These are phyloP conservation scores for Hemistola chrysoprasaria DNA, from an alignment of 2,888 invertebrate genomes.

Conservation along the genomic window DNA sequence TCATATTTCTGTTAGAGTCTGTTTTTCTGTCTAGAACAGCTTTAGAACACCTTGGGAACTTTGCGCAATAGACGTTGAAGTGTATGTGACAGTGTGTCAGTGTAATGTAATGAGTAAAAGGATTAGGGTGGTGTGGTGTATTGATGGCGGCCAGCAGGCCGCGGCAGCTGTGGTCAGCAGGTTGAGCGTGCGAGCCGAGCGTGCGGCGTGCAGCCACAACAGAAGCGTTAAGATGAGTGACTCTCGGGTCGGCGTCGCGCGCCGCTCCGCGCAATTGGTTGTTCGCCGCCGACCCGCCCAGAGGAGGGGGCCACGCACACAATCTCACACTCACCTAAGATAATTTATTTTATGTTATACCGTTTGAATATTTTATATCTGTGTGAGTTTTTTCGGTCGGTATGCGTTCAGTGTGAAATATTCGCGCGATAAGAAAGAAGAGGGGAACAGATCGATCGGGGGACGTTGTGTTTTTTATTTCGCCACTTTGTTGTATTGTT, in stretches of 20 bases:
- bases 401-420: constrained; percentile 82
- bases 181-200: constrained; percentile 21
- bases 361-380: constrained; percentile 82
- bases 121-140: constrained; percentile 50
- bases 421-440: constrained; percentile 82
- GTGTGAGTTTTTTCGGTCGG: constrained; percentile 81
- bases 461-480: constrained; percentile 78
- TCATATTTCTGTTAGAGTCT: too few species aligned
- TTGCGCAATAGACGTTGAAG: too few species aligned
- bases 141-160: constrained; percentile 36
- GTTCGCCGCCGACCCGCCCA: constrained; percentile 67
- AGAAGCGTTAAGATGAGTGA: constrained; percentile 63
- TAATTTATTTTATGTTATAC: constrained; percentile 82
- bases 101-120: constrained; percentile 44
- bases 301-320: constrained; percentile 77
- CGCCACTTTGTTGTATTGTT: constrained; percentile 57
- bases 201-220: constrained; percentile 41
- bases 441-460: constrained; percentile 80
- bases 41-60: too few species aligned
- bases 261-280: constrained; percentile 81
- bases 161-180: too few species aligned
- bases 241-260: constrained; percentile 73
- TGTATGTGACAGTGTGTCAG: too few species aligned
- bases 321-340: constrained; percentile 75
- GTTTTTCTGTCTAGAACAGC: too few species aligned